Percentiles rank a stretch among this genome's conserved stretches.
phyloP scores from a whole-genome alignment of 2,888 invertebrate genomes.

The Drosophila acutilabella region DNA sequence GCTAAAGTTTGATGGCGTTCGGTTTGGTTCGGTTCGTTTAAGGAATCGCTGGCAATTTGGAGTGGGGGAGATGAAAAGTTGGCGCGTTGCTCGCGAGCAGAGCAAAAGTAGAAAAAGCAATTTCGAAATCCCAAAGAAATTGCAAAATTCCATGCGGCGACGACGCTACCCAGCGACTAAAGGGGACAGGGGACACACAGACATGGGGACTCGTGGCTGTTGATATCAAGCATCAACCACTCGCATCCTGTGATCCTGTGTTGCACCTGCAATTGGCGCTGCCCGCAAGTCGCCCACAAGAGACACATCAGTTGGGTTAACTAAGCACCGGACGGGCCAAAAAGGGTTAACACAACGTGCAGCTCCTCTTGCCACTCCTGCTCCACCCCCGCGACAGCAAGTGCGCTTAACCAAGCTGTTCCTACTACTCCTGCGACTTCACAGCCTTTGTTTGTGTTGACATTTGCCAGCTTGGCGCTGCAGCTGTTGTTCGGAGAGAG shows the following conservation, averaged over 20 bases:
- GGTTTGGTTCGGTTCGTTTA: slow-evolving; percentile 1
- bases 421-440: background rate
- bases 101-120: slow-evolving; percentile 81
- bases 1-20: slow-evolving; percentile 34
- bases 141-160: slow-evolving; percentile 80
- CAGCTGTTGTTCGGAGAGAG: slow-evolving; percentile 16
- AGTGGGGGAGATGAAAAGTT: slow-evolving; percentile 39
- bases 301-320: slow-evolving; percentile 66
- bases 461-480: slow-evolving; percentile 74
- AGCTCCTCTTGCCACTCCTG: background rate
- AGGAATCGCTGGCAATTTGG: background rate
- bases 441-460: slow-evolving; percentile 72
- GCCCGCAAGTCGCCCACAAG: slow-evolving; percentile 17
- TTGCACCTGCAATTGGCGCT: slow-evolving; percentile 58
- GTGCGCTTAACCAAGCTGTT: background rate
- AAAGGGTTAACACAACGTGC: slow-evolving; percentile 61
- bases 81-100: slow-evolving; percentile 51
- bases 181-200: slow-evolving; percentile 16
- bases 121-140: slow-evolving; percentile 82
- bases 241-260: slow-evolving; percentile 43
- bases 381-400: background rate
- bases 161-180: slow-evolving; percentile 41
- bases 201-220: slow-evolving; percentile 38
- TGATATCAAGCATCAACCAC: slow-evolving; percentile 56
- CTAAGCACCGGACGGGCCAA: slow-evolving; percentile 61